Evolutionary conservation across 2,113 vertebrate species (phyloP).

Genomic region (Microcebus murinus): DNA sequence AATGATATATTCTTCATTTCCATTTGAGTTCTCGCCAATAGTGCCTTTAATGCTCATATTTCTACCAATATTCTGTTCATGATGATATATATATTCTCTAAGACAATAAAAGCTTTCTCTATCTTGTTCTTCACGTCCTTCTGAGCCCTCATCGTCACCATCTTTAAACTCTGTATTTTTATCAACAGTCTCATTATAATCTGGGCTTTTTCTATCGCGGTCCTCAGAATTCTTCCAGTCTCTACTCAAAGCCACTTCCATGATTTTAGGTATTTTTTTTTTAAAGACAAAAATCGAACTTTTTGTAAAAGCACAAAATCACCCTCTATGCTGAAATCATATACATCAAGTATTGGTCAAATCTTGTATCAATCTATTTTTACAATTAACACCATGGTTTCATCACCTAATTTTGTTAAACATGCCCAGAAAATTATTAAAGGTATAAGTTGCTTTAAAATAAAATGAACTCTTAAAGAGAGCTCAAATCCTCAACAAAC

Average conservation of each 20-base stretch:
- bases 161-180: neutral
- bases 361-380: slow-evolving; percentile 62
- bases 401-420: slow-evolving; percentile 59
- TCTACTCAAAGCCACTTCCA: neutral
- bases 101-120: neutral
- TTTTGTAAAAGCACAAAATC: slow-evolving; percentile 57
- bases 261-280: neutral
- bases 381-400: slow-evolving; percentile 66
- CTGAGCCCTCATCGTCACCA: neutral
- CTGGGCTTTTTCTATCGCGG: neutral
- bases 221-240: neutral
- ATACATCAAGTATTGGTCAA: slow-evolving; percentile 62
- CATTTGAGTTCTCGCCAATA: neutral
- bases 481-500: slow-evolving; percentile 26
- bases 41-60: neutral
- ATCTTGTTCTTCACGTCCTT: neutral
- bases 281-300: slow-evolving; percentile 54
- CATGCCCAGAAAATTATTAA: slow-evolving; percentile 44
- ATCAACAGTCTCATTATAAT: neutral
- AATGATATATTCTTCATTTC: neutral
- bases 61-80: neutral
- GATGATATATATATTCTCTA: neutral
- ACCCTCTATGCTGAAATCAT: slow-evolving; percentile 65
- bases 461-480: slow-evolving; percentile 47
- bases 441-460: slow-evolving; percentile 61